phyloP scores from a whole-genome alignment of 2,888 invertebrate genomes.

The Cyrtodaria siliqua region DNA sequence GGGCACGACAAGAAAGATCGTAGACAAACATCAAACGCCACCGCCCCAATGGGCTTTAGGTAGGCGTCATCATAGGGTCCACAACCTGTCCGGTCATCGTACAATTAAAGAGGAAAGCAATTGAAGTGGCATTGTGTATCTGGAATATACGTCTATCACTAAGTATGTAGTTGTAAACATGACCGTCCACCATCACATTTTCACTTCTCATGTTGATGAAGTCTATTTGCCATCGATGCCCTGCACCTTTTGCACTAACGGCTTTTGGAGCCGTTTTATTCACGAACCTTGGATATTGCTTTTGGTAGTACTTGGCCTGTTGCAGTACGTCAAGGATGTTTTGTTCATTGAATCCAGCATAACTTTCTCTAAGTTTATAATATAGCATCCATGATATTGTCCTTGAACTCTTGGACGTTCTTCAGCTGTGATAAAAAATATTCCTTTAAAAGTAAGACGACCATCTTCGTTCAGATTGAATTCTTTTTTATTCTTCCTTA shows the following conservation, averaged over 20 bases:
- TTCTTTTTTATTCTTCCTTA: conserved; percentile 16
- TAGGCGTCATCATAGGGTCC: too few relatives aligned
- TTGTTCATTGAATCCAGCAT: conserved; percentile 28
- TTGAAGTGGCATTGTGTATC: conserved; percentile 35
- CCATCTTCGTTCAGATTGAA: conserved; percentile 2
- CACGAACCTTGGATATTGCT: conserved; percentile 24
- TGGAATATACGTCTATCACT: conserved; percentile 36
- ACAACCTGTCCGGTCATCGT: too few relatives aligned
- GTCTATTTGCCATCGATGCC: conserved; percentile 30
- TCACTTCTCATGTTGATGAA: conserved; percentile 19
- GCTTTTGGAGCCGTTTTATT: conserved; percentile 24
- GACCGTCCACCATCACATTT: background rate
- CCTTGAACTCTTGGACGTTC: conserved; percentile 11
- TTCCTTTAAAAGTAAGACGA: conserved; percentile 24
- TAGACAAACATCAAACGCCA: too few relatives aligned
- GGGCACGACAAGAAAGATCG: too few relatives aligned
- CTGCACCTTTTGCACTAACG: background rate
- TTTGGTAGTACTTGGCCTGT: conserved; percentile 14
- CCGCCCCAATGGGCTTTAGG: too few relatives aligned
- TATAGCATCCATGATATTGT: conserved; percentile 17
- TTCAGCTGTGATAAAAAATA: conserved; percentile 5
- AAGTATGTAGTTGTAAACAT: conserved; percentile 28
- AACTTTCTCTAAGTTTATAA: conserved; percentile 23
- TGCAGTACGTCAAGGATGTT: conserved; percentile 10
- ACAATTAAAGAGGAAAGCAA: too few relatives aligned